Percentiles rank a stretch among this genome's conserved stretches.
Conservation (phyloP, 2,888 invertebrate genomes). For the Lysandra bellargus region DNA sequence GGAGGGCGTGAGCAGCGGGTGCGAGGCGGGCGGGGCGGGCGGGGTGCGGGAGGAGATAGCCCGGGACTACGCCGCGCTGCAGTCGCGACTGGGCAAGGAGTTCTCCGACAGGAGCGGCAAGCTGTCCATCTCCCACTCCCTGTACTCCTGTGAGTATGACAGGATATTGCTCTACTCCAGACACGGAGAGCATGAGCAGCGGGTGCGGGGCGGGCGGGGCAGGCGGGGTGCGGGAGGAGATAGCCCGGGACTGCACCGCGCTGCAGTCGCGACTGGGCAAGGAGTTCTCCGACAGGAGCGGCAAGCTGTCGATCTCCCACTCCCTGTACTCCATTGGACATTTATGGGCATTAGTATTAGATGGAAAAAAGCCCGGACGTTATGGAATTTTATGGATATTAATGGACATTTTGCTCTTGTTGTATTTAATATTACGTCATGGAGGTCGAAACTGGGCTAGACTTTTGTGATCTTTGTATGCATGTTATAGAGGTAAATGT, state of each 20-base stretch:
- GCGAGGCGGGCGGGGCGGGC: constrained; percentile 69
- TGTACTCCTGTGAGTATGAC: constrained; percentile 47
- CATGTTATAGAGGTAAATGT: too few relatives aligned
- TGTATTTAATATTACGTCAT: not conserved
- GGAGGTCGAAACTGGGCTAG: not conserved
- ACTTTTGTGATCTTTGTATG: too few relatives aligned
- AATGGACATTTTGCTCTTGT: not conserved
- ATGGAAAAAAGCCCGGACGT: too few relatives aligned
- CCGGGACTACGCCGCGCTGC: constrained; percentile 85
- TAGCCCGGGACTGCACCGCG: constrained; percentile 85
- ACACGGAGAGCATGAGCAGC: constrained; percentile 71
- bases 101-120: constrained; percentile 84
- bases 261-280: constrained; percentile 86
- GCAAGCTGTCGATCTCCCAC: constrained; percentile 51
- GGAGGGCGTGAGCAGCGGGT: constrained; percentile 71
- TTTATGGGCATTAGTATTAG: not conserved
- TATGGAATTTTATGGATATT: too few relatives aligned
- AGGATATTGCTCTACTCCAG: constrained; percentile 47
- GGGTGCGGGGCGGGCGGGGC: constrained; percentile 72
- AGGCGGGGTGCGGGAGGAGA: constrained; percentile 81
- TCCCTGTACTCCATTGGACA: constrained; percentile 39
- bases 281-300: constrained; percentile 86
- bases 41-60: constrained; percentile 84
- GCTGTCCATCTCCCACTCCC: constrained; percentile 44
- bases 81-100: constrained; percentile 86